These are phyloP conservation scores for Seira sanloemensis DNA, from an alignment of 2,888 invertebrate species.

Conservation along the genomic window DNA sequence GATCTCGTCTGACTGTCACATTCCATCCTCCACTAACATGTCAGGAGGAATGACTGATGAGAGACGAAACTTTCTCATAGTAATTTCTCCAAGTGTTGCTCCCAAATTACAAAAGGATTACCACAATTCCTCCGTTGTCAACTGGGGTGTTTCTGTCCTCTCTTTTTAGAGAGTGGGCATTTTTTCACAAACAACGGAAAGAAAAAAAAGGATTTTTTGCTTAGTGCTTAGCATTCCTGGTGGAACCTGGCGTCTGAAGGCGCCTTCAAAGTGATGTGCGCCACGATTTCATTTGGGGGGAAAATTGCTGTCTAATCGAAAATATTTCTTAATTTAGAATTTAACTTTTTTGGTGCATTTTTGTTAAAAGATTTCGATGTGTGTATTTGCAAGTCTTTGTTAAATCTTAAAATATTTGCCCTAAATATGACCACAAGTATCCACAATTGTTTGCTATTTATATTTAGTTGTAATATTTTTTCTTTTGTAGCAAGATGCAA, in stretches of 20 bases:
- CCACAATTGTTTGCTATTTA: not conserved
- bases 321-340: too few species aligned
- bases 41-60: constrained; percentile 62
- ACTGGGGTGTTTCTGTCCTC: not conserved
- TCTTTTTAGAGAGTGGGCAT: too few species aligned
- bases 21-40: constrained; percentile 56
- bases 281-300: too few species aligned
- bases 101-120: constrained; percentile 53
- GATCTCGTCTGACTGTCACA: constrained; percentile 57
- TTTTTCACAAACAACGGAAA: too few species aligned
- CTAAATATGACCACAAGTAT: too few species aligned
- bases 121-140: not conserved
- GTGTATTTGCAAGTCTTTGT: not conserved
- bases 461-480: not conserved
- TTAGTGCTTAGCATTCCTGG: too few species aligned
- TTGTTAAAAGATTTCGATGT: too few species aligned
- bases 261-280: too few species aligned
- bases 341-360: too few species aligned
- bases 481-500: not conserved
- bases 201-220: too few species aligned
- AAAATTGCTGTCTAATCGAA: too few species aligned
- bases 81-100: constrained; percentile 55
- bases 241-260: too few species aligned
- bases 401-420: not conserved
- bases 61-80: constrained; percentile 49